Evolutionary conservation across 2,113 vertebrate species (phyloP), one percentile per base, ranked within the genome.

Genomic region (Channa argus): DNA sequence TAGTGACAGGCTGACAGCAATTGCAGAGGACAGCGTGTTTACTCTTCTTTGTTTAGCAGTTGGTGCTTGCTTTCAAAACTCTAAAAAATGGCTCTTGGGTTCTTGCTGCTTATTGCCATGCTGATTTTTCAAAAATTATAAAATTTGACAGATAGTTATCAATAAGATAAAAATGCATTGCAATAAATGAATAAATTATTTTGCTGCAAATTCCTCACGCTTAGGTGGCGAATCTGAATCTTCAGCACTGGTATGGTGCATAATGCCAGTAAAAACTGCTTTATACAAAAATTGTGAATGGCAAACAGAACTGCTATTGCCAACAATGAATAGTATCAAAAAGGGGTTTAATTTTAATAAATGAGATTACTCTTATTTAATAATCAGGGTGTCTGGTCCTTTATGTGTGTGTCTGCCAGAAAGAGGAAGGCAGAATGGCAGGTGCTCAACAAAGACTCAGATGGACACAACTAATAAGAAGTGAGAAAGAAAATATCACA

Each of bases 401-500:
- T 14, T 8, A 5, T 45, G 33, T 14, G 55, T 41, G 38, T n/a
- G 43, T 55, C 4, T 41, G 60, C 69, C 70, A 47, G 10, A 55
- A 5, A 63, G 52, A 74, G 41, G 15, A 49, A 74, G 62, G 53
- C 38, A 79, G 51, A 73, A 24, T 74, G 77, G 76, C 7, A 10
- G 9, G 34, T 66, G 47, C 61, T 79, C 77, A 81, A 49, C 50
- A 77, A 70, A 85, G 80, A 78, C 70, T 61, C 69, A 82, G 79
- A 90, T 75, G 67, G 87, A 84, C 71, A 80, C 85, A 73, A 88
- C 84, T 90, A 90, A 92, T 90, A 90, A 89, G 79, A 86, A 78
- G 82, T 65, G 69, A 89, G 86, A 84, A 86, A 84, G 80, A 91
- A 84, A 87, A 82, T 82, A 84, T 85, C 69, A 69, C 86, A 80